Base-by-base conservation (phyloP, 2,113 vertebrate species). In the Herpailurus yagouaroundi region DNA sequence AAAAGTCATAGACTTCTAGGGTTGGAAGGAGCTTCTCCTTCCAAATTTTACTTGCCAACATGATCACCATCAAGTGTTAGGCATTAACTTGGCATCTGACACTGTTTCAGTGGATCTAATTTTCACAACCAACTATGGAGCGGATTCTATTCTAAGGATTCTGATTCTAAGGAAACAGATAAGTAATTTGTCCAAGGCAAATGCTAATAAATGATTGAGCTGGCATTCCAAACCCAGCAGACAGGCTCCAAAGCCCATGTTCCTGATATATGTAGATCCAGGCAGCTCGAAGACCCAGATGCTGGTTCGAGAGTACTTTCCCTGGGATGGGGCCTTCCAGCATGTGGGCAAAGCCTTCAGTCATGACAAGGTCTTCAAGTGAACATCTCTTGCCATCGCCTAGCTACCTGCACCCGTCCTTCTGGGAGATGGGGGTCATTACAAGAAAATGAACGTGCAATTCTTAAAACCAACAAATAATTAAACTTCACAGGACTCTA, bases 331-430 rank as follows among this genome's bases (percentile, higher is more conserved):
- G 48, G 99, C 99, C 6, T 99, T 99, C 98, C 99, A 99, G 98
- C 99, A 99, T 5, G 98, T 99, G 71, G 99, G 99, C 91, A 99
- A 99, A 98, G 12, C 98, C 84, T 98, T 99, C 98, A 99, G 99
- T 98, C 99, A 99, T 98, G 99, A 99, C 98, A 99, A 99, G 98
- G 95, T 99, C 98, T 99, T 99, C 99, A 99, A 99, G 98, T 99
- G 98, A 99, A 97, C 92, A 10, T 4, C 50, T 63, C 38, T 84
- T 95, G 74, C 64, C 45, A 0, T 27, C 23, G 0, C 73, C 96
- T 63, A 3, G 74, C 95, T 36, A 86, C 91, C 88, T 82, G 84
- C 66, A 60, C 41, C 97, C 55, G 66, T 63, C 95, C 82, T 95
- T 79, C 68, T 36, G 96, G 97, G 97, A 93, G 95, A 90, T 80